A percentile compares a stretch with the other conserved stretches of the same genome.
phyloP scores from a whole-genome alignment of 2,888 invertebrate genomes.

The Thymelicus sylvestris region DNA sequence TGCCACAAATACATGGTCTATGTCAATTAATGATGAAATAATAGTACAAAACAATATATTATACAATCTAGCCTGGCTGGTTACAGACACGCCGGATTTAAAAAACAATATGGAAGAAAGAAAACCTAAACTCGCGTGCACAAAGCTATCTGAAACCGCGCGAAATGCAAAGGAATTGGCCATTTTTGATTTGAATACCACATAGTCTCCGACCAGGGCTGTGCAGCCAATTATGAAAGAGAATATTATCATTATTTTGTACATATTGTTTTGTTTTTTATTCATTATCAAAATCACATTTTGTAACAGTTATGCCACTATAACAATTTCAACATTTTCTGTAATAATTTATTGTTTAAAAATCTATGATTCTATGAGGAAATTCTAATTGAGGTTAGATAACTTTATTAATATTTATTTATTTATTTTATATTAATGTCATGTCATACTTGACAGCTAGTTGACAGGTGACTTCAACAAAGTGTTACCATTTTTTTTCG shows the following conservation, averaged over 20 bases:
- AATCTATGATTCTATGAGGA: too few species aligned
- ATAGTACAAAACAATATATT: slow-evolving; percentile 65
- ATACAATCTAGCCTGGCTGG: slow-evolving; percentile 48
- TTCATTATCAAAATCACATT: slow-evolving; percentile 20
- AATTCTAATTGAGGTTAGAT: background rate
- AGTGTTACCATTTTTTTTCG: too few species aligned
- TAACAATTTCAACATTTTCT: background rate
- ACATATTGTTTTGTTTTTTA: slow-evolving; percentile 56
- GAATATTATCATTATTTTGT: slow-evolving; percentile 45
- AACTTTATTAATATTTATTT: too few species aligned
- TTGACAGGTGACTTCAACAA: too few species aligned
- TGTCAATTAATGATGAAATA: slow-evolving; percentile 66
- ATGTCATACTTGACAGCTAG: background rate
- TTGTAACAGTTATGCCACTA: background rate
- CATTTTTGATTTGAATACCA: slow-evolving; percentile 70
- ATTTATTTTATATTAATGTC: too few species aligned
- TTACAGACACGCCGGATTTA: slow-evolving; percentile 53
- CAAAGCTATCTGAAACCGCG: slow-evolving; percentile 61
- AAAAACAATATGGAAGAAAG: slow-evolving; percentile 67
- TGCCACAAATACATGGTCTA: slow-evolving; percentile 73
- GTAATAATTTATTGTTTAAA: background rate
- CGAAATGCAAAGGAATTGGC: slow-evolving; percentile 60
- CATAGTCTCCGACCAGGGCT: slow-evolving; percentile 63
- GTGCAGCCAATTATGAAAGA: slow-evolving; percentile 54
- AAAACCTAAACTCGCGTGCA: slow-evolving; percentile 65